Evolutionary conservation across 1,140 invertebrate species (phyloP).

Genomic region (honey bee (Apis mellifera)): Amel_HAv3.1 CM009933.2:3237001-3237500

Average conservation of each 20-base stretch:
- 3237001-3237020: conserved; percentile 41
- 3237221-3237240: conserved; percentile 15
- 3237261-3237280: conserved; percentile 1
- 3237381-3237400: conserved; percentile 15
- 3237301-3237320: conserved; percentile 8
- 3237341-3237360: conserved; percentile 18
- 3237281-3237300: conserved; percentile 19
- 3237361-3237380: conserved; percentile 11
- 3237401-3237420: conserved; percentile 76
- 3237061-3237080: conserved; percentile 5
- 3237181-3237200: neutral
- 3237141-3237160: conserved; percentile 30
- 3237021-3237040: conserved; percentile 30
- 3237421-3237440: conserved; percentile 68
- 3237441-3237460: conserved; percentile 73
- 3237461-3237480: conserved; percentile 77
- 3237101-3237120: conserved; percentile 71
- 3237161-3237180: conserved; percentile 21
- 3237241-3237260: neutral
- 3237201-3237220: conserved; percentile 17
- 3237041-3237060: conserved; percentile 11
- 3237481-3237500: conserved; percentile 90
- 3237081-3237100: conserved; percentile 14
- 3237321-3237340: conserved; percentile 35
- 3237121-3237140: conserved; percentile 48